A percentile compares a stretch with the other conserved stretches of the same genome.
Conservation (phyloP, 1,140 invertebrate species). For the Drosophila busckii region DNA sequence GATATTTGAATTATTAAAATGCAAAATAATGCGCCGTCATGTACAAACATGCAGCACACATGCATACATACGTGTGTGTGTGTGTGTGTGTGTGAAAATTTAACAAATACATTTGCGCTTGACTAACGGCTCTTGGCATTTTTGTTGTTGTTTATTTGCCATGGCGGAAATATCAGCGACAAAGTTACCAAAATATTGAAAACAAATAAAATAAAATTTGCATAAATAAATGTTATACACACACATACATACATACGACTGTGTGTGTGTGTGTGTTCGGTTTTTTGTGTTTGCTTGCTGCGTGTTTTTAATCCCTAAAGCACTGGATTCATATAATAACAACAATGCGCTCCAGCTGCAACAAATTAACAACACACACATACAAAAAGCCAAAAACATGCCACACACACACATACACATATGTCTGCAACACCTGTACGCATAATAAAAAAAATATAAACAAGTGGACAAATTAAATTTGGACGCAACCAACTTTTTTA, state of each 20-base stretch:
- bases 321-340: slow-evolving; percentile 61
- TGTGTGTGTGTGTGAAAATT: slow-evolving; percentile 37
- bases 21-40: slow-evolving; percentile 69
- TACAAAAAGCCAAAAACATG: slow-evolving; percentile 39
- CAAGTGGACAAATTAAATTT: too few relatives aligned
- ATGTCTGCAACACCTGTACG: too few relatives aligned
- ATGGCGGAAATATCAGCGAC: slow-evolving; percentile 73
- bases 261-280: slow-evolving; percentile 14
- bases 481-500: too few relatives aligned
- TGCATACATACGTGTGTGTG: slow-evolving; percentile 15
- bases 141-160: slow-evolving; percentile 60
- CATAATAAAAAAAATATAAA: too few relatives aligned
- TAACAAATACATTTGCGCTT: slow-evolving; percentile 60
- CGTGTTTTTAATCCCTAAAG: slow-evolving; percentile 64
- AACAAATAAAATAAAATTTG: slow-evolving; percentile 76
- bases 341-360: slow-evolving; percentile 33
- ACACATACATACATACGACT: slow-evolving; percentile 1
- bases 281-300: slow-evolving; percentile 5
- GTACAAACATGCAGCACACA: slow-evolving; percentile 37
- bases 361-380: slow-evolving; percentile 69
- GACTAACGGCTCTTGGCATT: slow-evolving; percentile 50
- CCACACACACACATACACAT: too few relatives aligned
- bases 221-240: slow-evolving; percentile 67
- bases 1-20: slow-evolving; percentile 77
- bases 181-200: slow-evolving; percentile 76